Conservation (phyloP, 1,140 invertebrate genomes). For the Cotesia typhae region DNA sequence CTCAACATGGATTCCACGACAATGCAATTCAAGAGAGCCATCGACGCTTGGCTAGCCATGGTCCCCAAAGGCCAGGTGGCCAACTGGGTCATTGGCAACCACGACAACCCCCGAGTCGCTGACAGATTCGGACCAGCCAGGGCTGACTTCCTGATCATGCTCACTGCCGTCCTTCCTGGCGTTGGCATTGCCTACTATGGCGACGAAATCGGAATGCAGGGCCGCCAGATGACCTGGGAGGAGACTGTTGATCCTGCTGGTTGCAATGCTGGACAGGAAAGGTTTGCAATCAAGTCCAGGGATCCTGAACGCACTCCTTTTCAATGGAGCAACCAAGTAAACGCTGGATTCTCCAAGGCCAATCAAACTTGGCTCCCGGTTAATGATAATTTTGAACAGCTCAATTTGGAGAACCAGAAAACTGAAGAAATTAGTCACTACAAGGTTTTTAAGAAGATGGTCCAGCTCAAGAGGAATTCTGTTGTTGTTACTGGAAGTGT, state of each 20-base stretch:
- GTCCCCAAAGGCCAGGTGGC: constrained; percentile 39
- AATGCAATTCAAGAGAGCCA: constrained; percentile 63
- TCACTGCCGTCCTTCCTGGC: constrained; percentile 72
- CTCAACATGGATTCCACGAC: constrained; percentile 66
- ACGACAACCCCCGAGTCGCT: constrained; percentile 74
- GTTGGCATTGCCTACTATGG: constrained; percentile 79
- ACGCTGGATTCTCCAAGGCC: constrained; percentile 71
- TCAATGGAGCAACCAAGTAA: constrained; percentile 75
- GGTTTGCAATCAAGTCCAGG: constrained; percentile 27
- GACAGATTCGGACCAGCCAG: constrained; percentile 70
- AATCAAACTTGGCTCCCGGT: constrained; percentile 73
- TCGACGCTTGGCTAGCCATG: constrained; percentile 69
- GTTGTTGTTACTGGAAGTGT: constrained; percentile 1
- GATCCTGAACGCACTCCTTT: constrained; percentile 56
- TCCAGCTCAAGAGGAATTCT: constrained; percentile 34
- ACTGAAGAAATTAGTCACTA: constrained; percentile 59
- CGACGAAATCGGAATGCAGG: constrained; percentile 81
- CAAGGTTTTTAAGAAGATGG: constrained; percentile 58
- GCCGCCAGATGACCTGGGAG: constrained; percentile 68
- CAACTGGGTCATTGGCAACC: constrained; percentile 70
- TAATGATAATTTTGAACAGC: constrained; percentile 66
- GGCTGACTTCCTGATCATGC: constrained; percentile 72
- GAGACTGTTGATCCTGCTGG: constrained; percentile 35
- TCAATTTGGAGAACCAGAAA: constrained; percentile 66
- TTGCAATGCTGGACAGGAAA: constrained; percentile 19